Conservation (phyloP, 2,888 invertebrate genomes). For the Lacanobia oleracea region DNA sequence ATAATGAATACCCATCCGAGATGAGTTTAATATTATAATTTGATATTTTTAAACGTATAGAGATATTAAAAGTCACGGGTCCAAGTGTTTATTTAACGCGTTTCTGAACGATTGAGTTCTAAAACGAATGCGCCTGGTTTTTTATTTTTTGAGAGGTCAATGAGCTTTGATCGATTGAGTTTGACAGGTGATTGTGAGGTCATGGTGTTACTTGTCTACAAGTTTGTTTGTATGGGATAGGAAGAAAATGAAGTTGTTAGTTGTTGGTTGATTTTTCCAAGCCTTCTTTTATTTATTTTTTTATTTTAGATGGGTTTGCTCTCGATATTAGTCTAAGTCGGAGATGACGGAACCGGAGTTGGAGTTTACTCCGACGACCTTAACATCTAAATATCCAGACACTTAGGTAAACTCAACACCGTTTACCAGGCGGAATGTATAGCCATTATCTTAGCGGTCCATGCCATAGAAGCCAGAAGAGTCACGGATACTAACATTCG, state of each 20-base stretch:
- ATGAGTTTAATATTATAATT: conserved; percentile 90
- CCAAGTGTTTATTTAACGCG: conserved; percentile 88
- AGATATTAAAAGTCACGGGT: conserved; percentile 90
- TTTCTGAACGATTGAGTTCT: conserved; percentile 82
- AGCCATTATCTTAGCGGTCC: too few species aligned
- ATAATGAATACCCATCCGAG: conserved; percentile 85
- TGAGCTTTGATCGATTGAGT: conserved; percentile 63
- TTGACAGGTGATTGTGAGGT: conserved; percentile 56
- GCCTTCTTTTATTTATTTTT: too few species aligned
- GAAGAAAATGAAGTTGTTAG: neutral
- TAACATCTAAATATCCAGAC: too few species aligned
- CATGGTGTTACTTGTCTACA: conserved; percentile 27
- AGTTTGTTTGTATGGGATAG: conserved; percentile 25
- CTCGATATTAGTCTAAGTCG: too few species aligned
- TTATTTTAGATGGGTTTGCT: too few species aligned
- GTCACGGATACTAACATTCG: too few species aligned
- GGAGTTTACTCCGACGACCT: too few species aligned
- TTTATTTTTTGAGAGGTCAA: conserved; percentile 68
- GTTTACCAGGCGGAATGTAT: too few species aligned
- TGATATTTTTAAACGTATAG: conserved; percentile 90
- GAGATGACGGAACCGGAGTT: too few species aligned
- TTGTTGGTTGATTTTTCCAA: too few species aligned
- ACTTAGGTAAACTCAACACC: too few species aligned
- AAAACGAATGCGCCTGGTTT: conserved; percentile 60
- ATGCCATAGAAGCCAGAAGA: too few species aligned